Evolutionary conservation across 1,140 invertebrate species (phyloP).

Genomic region (Psix sp.): DNA sequence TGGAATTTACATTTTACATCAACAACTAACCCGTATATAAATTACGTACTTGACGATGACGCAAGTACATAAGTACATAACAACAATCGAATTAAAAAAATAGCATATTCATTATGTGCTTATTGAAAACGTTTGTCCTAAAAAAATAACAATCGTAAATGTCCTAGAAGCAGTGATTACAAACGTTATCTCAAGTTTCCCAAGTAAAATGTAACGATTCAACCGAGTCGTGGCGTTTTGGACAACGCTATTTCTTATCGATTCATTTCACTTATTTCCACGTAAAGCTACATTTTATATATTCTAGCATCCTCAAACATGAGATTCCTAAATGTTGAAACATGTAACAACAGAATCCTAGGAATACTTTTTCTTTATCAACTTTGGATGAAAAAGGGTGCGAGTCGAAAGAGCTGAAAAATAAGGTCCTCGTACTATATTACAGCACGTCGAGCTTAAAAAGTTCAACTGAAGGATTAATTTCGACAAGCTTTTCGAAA

Average conservation of each 20-base stretch:
- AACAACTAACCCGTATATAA: too few species aligned
- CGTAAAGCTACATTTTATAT: conserved; percentile 32
- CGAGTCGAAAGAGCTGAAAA: too few species aligned
- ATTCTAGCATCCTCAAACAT: conserved; percentile 20
- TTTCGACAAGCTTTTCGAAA: too few species aligned
- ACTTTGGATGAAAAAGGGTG: too few species aligned
- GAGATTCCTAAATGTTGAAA: conserved; percentile 10
- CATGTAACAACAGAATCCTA: neutral
- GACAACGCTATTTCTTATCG: conserved; percentile 15
- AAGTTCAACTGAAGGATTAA: too few species aligned
- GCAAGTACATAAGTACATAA: too few species aligned
- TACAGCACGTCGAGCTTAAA: too few species aligned
- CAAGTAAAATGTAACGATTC: conserved; percentile 74
- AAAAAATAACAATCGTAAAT: conserved; percentile 69
- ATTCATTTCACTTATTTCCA: conserved; percentile 27
- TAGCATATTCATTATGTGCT: too few species aligned
- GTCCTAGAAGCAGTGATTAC: conserved; percentile 61
- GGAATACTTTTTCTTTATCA: neutral
- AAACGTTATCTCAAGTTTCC: conserved; percentile 65
- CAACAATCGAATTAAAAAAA: conserved; percentile 7
- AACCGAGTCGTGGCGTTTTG: conserved; percentile 58
- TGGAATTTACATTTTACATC: conserved; percentile 15
- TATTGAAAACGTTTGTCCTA: conserved; percentile 67
- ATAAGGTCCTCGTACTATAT: too few species aligned
- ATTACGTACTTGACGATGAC: too few species aligned